phyloP scores from a whole-genome alignment of 2,113 vertebrate genomes.

The Tragelaphus imberbis region DNA sequence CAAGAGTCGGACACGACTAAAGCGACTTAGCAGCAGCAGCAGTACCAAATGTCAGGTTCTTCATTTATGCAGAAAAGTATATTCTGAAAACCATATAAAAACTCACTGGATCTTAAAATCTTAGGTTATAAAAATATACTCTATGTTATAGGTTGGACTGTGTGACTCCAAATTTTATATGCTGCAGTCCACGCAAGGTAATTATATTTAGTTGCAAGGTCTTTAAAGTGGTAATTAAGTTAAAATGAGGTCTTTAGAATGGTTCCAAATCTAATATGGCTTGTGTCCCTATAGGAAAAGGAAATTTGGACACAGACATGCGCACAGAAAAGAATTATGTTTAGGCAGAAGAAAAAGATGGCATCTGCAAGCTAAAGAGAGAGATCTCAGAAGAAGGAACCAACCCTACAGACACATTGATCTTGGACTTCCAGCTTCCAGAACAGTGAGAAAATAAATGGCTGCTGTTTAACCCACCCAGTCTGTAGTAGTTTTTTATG shows the following conservation, averaged over 20 bases:
- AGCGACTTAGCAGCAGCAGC: too few relatives aligned
- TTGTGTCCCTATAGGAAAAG: neutral
- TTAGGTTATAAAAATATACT: neutral
- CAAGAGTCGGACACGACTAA: too few relatives aligned
- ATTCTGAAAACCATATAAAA: slow-evolving; percentile 1
- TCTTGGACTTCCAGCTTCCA: neutral
- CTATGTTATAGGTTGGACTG: neutral
- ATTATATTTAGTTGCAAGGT: neutral
- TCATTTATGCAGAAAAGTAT: slow-evolving; percentile 12
- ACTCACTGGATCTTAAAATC: neutral
- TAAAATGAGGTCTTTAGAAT: neutral
- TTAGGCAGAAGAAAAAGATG: neutral
- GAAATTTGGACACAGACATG: neutral
- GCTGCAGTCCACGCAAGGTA: neutral
- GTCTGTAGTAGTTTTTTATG: neutral
- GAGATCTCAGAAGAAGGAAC: neutral
- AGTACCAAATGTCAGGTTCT: slow-evolving; percentile 29
- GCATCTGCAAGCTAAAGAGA: neutral
- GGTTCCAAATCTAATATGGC: neutral
- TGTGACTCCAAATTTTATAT: neutral
- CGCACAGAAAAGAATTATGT: neutral
- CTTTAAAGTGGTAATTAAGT: neutral
- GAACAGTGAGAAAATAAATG: neutral
- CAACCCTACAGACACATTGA: neutral
- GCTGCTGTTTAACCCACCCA: neutral